phyloP scores from a whole-genome alignment of 2,113 vertebrate genomes.

The Gasterosteus nipponicus region DNA sequence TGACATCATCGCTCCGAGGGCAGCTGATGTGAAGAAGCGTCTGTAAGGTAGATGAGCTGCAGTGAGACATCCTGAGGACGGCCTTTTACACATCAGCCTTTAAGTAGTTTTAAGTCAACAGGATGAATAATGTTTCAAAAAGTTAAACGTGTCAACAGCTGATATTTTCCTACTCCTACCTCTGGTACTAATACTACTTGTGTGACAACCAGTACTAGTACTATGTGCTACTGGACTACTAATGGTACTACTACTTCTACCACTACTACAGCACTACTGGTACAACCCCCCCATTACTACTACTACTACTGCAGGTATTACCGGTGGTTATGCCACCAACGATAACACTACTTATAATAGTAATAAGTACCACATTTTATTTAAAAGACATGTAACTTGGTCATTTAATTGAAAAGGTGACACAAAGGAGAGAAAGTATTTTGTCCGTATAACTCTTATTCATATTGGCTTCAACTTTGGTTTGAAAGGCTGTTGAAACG shows the following conservation, averaged over 20 bases:
- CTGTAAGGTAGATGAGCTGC: slow-evolving; percentile 9
- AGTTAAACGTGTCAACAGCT: not conserved
- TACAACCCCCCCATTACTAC: not conserved
- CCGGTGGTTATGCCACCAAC: not conserved
- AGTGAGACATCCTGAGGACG: not conserved
- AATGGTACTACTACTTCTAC: not conserved
- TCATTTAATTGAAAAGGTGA: not conserved
- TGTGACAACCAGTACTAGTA: not conserved
- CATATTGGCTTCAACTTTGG: not conserved
- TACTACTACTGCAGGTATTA: not conserved
- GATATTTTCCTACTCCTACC: not conserved
- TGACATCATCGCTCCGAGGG: slow-evolving; percentile 33
- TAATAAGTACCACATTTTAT: not conserved
- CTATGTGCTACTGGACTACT: not conserved
- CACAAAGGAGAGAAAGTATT: not conserved
- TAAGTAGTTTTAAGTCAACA: not conserved
- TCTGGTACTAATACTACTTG: not conserved
- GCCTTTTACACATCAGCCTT: not conserved
- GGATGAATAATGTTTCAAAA: not conserved
- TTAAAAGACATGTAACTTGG: not conserved
- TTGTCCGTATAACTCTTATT: no score
- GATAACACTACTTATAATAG: no score
- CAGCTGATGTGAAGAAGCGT: slow-evolving; percentile 7
- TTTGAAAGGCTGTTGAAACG: not conserved
- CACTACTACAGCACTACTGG: not conserved